Conservation (phyloP, 2,888 invertebrate species). For the Rhynchonema sp. region DNA sequence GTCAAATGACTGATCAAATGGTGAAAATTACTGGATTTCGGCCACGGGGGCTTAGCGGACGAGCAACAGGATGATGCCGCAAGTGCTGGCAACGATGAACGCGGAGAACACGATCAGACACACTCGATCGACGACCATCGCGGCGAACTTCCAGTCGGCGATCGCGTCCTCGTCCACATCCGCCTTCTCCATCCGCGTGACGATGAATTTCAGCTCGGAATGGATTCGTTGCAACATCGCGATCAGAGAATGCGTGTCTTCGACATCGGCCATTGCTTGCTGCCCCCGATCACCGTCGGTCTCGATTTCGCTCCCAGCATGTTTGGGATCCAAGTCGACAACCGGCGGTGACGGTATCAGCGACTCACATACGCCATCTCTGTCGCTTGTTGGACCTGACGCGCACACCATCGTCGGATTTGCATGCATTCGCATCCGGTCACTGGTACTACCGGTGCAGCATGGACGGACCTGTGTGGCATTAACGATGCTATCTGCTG, state of each 20-base stretch:
- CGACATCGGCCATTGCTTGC: conserved; percentile 10
- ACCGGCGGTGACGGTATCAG: too few relatives aligned
- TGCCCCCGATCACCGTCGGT: neutral
- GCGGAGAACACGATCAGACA: conserved; percentile 84
- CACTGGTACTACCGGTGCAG: neutral
- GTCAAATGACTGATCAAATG: too few relatives aligned
- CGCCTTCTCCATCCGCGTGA: conserved; percentile 16
- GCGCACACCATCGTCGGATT: too few relatives aligned
- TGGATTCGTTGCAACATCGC: conserved; percentile 16
- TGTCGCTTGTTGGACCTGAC: too few relatives aligned
- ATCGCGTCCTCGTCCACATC: conserved; percentile 22
- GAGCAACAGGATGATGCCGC: conserved; percentile 52
- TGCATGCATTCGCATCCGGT: too few relatives aligned
- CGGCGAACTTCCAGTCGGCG: conserved; percentile 17
- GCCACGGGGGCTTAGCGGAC: too few relatives aligned
- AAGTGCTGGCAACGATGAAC: conserved; percentile 77
- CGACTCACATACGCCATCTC: too few relatives aligned
- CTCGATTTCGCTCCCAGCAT: neutral
- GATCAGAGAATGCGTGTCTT: conserved; percentile 17
- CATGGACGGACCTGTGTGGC: neutral
- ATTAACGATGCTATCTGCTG: too few relatives aligned
- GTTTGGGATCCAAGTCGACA: too few relatives aligned
- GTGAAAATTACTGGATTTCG: too few relatives aligned
- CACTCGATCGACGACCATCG: conserved; percentile 32
- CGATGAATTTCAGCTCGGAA: conserved; percentile 13